Conservation (phyloP, 2,113 vertebrate species). For the Sorex fumeus region DNA sequence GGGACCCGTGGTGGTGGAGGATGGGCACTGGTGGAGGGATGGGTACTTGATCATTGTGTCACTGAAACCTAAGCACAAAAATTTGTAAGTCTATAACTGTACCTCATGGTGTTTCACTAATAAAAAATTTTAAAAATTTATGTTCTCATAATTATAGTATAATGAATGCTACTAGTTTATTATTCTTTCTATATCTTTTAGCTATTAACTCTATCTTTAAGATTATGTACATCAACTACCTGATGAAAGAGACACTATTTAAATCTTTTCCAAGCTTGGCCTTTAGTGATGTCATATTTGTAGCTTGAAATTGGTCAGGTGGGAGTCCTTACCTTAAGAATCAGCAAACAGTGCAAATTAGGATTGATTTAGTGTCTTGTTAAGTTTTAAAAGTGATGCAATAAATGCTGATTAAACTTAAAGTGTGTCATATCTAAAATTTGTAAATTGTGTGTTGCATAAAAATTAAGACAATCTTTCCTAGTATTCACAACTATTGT, state of each 20-base stretch:
- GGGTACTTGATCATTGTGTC: no score
- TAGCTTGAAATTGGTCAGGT: slow-evolving; percentile 44
- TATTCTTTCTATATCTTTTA: slow-evolving; percentile 52
- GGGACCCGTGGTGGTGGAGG: no score
- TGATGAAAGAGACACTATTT: neutral
- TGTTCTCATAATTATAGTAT: neutral
- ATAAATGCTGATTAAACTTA: slow-evolving; percentile 52
- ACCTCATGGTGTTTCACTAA: no score
- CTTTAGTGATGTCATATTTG: neutral
- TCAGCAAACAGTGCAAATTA: slow-evolving; percentile 56
- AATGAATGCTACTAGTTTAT: slow-evolving; percentile 43
- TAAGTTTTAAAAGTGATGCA: slow-evolving; percentile 60
- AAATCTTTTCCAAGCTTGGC: neutral
- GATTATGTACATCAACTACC: neutral
- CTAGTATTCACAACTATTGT: slow-evolving; percentile 2
- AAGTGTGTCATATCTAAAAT: neutral
- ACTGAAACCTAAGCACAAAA: no score
- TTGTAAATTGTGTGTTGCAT: slow-evolving; percentile 48
- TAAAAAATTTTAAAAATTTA: no score
- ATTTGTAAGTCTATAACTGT: no score
- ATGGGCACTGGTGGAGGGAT: no score
- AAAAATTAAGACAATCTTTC: neutral
- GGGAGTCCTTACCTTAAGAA: neutral
- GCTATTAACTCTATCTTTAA: slow-evolving; percentile 10
- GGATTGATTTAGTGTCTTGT: slow-evolving; percentile 44